Evolutionary conservation across 2,888 invertebrate genomes (phyloP).

Genomic region (Anagyrus pseudococci): DNA sequence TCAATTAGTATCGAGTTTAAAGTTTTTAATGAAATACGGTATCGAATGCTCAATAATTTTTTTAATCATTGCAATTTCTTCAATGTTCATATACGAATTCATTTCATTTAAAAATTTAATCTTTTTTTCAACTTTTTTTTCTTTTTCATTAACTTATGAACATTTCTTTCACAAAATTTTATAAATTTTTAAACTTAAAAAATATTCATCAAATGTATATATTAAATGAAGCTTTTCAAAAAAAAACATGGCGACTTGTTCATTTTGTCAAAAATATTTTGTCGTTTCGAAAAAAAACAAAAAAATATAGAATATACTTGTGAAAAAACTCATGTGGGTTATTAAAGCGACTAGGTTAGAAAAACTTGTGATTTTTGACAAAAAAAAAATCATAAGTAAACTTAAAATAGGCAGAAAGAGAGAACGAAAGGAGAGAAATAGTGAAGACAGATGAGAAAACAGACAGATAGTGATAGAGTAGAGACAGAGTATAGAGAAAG

Average conservation of each 20-base stretch:
- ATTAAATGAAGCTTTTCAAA: slow-evolving; percentile 22
- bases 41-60: slow-evolving; percentile 29
- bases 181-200: not conserved
- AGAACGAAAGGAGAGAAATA: slow-evolving; percentile 32
- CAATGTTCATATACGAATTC: too few species aligned
- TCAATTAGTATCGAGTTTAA: slow-evolving; percentile 48
- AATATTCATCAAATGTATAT: slow-evolving; percentile 23
- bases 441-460: slow-evolving; percentile 24
- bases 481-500: slow-evolving; percentile 40
- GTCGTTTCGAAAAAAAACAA: slow-evolving; percentile 13
- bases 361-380: slow-evolving; percentile 35
- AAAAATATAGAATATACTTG: slow-evolving; percentile 17
- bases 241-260: slow-evolving; percentile 7
- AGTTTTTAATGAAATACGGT: not conserved
- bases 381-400: slow-evolving; percentile 24
- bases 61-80: too few species aligned
- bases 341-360: slow-evolving; percentile 54
- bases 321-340: slow-evolving; percentile 42
- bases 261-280: slow-evolving; percentile 15
- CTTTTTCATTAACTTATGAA: too few species aligned
- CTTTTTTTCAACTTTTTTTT: too few species aligned
- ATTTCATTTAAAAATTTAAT: too few species aligned
- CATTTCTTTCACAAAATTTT: too few species aligned
- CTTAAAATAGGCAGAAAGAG: slow-evolving; percentile 10
- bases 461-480: slow-evolving; percentile 39